These are phyloP conservation scores for Distichodus sexfasciatus DNA, from an alignment of 2,797 vertebrate genomes.

Conservation along the genomic window DNA sequence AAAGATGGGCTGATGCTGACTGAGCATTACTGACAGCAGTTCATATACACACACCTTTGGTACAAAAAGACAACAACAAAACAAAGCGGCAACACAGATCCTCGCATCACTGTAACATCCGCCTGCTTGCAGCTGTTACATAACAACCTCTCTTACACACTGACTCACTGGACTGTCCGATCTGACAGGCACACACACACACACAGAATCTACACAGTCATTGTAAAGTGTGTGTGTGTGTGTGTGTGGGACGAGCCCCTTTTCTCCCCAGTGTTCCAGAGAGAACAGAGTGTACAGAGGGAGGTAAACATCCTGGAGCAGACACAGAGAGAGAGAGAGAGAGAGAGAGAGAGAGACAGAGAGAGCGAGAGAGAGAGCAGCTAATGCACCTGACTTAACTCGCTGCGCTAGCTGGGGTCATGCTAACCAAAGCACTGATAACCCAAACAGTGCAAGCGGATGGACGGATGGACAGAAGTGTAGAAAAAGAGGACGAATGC, in stretches of 20 bases:
- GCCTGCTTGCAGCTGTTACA: slow-evolving; percentile 28
- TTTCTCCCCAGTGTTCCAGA: not conserved
- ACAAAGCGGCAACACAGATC: not conserved
- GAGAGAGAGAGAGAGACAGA: slow-evolving; percentile 2
- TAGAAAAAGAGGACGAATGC: not conserved
- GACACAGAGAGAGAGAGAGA: not conserved
- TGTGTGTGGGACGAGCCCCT: not conserved
- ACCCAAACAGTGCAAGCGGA: not conserved
- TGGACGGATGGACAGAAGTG: not conserved
- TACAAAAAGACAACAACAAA: slow-evolving; percentile 4
- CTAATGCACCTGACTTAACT: slow-evolving; percentile 1
- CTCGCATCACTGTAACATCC: slow-evolving; percentile 3
- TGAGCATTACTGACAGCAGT: no score
- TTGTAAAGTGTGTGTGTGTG: not conserved
- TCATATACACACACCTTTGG: not conserved
- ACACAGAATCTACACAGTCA: not conserved
- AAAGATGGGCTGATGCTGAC: no score
- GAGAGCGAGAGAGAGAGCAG: not conserved
- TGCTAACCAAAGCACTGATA: not conserved
- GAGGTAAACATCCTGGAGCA: slow-evolving; percentile 16
- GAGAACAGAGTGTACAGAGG: not conserved
- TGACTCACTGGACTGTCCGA: not conserved
- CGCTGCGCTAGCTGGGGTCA: not conserved
- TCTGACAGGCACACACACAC: not conserved
- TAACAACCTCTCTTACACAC: slow-evolving; percentile 17